Evolutionary conservation across 2,888 invertebrate genomes (phyloP).

Genomic region (Hirtodrosophila confusa): DNA sequence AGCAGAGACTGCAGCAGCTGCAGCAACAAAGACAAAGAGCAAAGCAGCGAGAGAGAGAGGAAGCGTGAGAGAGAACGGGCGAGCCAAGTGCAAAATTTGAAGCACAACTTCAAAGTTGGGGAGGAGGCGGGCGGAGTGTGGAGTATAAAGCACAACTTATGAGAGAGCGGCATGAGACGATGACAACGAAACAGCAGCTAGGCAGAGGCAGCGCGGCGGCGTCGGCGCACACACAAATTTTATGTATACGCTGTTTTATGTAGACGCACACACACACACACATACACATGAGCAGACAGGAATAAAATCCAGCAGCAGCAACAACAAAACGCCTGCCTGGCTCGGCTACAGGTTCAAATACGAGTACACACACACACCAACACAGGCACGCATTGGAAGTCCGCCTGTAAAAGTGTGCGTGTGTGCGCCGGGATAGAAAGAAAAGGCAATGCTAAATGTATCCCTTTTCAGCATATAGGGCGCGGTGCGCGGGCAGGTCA

Average conservation of each 20-base stretch:
- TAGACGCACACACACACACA: conserved; percentile 55
- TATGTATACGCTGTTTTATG: conserved; percentile 78
- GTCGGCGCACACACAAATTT: conserved; percentile 80
- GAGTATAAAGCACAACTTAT: conserved; percentile 70
- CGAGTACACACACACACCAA: conserved; percentile 50
- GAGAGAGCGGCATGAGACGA: conserved; percentile 49
- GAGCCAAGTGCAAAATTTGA: conserved; percentile 76
- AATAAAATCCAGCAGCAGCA: conserved; percentile 65
- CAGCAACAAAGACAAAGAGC: conserved; percentile 70
- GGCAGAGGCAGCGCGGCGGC: conserved; percentile 60
- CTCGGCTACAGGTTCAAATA: conserved; percentile 72
- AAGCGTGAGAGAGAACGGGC: conserved; percentile 41
- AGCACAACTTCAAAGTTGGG: conserved; percentile 68
- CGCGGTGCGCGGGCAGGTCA: conserved; percentile 61
- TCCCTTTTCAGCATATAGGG: conserved; percentile 67
- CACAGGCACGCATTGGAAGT: conserved; percentile 53
- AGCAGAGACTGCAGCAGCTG: conserved; percentile 56
- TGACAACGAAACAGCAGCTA: conserved; percentile 57
- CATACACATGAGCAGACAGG: conserved; percentile 51
- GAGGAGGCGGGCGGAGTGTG: conserved; percentile 15
- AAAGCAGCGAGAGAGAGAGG: conserved; percentile 42
- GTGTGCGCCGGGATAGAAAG: conserved; percentile 55
- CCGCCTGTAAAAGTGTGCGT: conserved; percentile 21
- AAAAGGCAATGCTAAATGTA: conserved; percentile 73
- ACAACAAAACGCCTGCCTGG: conserved; percentile 60